phyloP scores from a whole-genome alignment of 2,888 invertebrate genomes.

The Tachina lurida region DNA sequence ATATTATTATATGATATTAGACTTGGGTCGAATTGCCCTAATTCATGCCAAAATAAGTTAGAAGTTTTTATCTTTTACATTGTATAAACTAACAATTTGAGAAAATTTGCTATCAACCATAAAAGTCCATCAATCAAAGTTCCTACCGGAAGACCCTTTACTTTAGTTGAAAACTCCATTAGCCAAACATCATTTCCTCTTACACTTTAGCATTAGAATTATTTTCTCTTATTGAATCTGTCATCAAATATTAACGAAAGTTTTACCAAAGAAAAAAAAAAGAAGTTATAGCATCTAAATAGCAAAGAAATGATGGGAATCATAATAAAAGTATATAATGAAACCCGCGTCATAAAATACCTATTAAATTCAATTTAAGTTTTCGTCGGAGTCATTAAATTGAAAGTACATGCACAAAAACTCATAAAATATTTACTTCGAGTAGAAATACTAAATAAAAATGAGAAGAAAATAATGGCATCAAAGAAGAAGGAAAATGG shows the following conservation, averaged over 20 bases:
- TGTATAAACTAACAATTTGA: no score
- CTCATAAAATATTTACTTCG: background rate
- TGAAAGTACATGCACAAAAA: background rate
- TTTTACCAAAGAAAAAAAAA: background rate
- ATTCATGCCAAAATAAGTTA: no score
- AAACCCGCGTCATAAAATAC: conserved; percentile 42
- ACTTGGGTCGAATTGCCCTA: no score
- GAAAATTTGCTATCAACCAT: no score
- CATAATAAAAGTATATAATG: conserved; percentile 40
- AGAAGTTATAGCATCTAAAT: conserved; percentile 7
- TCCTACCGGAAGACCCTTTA: no score
- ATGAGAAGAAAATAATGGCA: conserved; percentile 49
- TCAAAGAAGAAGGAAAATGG: conserved; percentile 13
- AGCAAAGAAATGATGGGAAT: conserved; percentile 11
- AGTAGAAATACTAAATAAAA: conserved; percentile 2
- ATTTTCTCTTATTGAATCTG: background rate
- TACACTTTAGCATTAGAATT: background rate
- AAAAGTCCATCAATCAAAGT: no score
- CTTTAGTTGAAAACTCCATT: background rate
- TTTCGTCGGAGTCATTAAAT: conserved; percentile 17
- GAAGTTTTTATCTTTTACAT: no score
- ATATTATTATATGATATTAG: no score
- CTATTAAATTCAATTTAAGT: conserved; percentile 44
- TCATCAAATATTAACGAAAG: no score
- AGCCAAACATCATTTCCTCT: background rate